phyloP scores from a whole-genome alignment of 2,797 vertebrate species.

The Myotis pilosus region DNA sequence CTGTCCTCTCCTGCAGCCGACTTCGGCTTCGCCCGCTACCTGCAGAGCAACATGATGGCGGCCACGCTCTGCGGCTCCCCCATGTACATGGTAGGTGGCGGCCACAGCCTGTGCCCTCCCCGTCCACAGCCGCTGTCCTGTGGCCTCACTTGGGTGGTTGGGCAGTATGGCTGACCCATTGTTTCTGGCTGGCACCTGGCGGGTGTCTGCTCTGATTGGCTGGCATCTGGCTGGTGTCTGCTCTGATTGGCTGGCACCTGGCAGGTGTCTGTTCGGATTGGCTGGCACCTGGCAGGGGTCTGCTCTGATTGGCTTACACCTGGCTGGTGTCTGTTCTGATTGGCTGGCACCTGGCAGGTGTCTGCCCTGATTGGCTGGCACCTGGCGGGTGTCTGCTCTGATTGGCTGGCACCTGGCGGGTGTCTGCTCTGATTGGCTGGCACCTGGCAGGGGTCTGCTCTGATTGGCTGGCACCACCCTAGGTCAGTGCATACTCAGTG shows the following conservation, averaged over 20 bases:
- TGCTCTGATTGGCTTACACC: not conserved
- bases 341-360: no score
- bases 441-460: no score
- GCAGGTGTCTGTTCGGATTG: no score
- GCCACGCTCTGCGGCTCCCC: conserved; percentile 97
- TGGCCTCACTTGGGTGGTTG: not conserved
- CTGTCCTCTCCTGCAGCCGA: conserved; percentile 87
- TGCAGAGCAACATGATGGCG: conserved; percentile 97
- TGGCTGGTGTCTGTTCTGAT: rapidly evolving
- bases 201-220: not conserved
- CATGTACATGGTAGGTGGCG: conserved; percentile 96
- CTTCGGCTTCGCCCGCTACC: conserved; percentile 96
- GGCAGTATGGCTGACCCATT: rapidly evolving
- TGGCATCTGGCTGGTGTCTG: not conserved
- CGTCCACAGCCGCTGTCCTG: rapidly evolving
- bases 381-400: no score
- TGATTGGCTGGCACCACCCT: not conserved
- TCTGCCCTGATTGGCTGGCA: not conserved
- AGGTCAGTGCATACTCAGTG: rapidly evolving
- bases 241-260: not conserved
- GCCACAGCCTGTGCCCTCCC: not conserved
- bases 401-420: not conserved
- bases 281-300: not conserved
- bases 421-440: not conserved
- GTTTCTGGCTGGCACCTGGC: not conserved